Evolutionary conservation across 2,797 vertebrate genomes (phyloP).

Genomic region (Emys orbicularis): DNA sequence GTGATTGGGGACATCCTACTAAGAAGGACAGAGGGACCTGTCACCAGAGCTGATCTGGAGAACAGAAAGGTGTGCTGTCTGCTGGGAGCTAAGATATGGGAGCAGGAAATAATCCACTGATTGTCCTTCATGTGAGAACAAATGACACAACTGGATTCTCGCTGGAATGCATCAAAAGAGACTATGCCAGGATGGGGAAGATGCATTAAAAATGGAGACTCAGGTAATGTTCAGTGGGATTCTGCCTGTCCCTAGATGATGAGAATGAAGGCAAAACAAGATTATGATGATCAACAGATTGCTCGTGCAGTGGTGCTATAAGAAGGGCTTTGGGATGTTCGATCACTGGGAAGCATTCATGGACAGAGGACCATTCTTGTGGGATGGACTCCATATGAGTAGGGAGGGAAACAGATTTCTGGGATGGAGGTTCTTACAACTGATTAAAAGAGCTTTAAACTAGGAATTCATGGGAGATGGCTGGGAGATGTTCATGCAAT

Average conservation of each 20-base stretch:
- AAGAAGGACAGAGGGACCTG: neutral
- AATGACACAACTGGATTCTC: neutral
- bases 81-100: neutral
- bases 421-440: neutral
- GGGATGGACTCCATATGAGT: neutral
- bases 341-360: neutral
- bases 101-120: neutral
- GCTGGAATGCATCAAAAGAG: neutral
- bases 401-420: neutral
- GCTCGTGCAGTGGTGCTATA: neutral
- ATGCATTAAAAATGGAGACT: neutral
- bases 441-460: neutral
- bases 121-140: neutral
- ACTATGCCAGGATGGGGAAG: neutral
- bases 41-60: neutral
- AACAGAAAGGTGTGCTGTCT: neutral
- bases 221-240: neutral
- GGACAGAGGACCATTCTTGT: neutral
- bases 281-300: neutral
- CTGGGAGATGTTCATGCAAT: neutral
- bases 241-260: neutral
- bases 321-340: neutral
- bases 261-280: neutral
- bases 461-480: neutral
- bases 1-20: neutral